These are phyloP conservation scores for Phenganax stokvisi DNA, from an alignment of 92 coral and sea anemone species.

Conservation along the genomic window DNA sequence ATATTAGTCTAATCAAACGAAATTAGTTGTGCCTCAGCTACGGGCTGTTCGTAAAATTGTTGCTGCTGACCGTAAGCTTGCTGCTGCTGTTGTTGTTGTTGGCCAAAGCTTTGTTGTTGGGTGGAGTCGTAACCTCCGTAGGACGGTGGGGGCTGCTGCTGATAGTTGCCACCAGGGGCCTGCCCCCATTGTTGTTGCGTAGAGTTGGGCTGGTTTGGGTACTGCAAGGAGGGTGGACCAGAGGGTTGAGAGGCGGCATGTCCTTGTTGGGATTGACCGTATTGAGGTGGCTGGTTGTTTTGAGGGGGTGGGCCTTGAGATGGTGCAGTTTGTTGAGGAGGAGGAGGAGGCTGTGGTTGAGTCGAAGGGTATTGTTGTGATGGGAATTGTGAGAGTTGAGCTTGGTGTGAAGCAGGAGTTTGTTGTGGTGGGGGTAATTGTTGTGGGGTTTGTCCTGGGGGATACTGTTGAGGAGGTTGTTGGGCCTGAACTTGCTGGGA, in stretches of 20 bases:
- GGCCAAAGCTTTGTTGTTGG: slow-evolving; percentile 40
- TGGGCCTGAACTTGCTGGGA: slow-evolving; percentile 39
- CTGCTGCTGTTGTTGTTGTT: slow-evolving; percentile 46
- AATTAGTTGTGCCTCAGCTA: slow-evolving; percentile 78
- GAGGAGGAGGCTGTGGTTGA: slow-evolving; percentile 25
- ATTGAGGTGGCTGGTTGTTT: slow-evolving; percentile 22
- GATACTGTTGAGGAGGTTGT: slow-evolving; percentile 38
- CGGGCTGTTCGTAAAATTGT: slow-evolving; percentile 70
- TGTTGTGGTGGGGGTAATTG: slow-evolving; percentile 44
- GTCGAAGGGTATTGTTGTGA: slow-evolving; percentile 30
- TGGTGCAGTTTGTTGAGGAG: slow-evolving; percentile 5
- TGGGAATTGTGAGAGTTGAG: slow-evolving; percentile 33
- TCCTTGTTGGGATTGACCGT: slow-evolving; percentile 29
- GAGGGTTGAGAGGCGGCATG: slow-evolving; percentile 21
- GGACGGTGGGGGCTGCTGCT: slow-evolving; percentile 30
- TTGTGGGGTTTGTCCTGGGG: slow-evolving; percentile 40
- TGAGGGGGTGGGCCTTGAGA: slow-evolving; percentile 26
- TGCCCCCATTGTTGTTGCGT: slow-evolving; percentile 42
- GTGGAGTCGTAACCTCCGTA: slow-evolving; percentile 49
- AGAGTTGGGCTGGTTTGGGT: slow-evolving; percentile 2
- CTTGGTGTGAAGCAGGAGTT: slow-evolving; percentile 23
- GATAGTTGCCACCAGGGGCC: slow-evolving; percentile 28
- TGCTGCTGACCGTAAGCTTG: slow-evolving; percentile 50
- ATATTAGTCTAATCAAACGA: slow-evolving; percentile 64
- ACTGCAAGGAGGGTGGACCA: slow-evolving; percentile 22